Conservation (phyloP, 2,888 invertebrate genomes). For the Andrena praecox region DNA sequence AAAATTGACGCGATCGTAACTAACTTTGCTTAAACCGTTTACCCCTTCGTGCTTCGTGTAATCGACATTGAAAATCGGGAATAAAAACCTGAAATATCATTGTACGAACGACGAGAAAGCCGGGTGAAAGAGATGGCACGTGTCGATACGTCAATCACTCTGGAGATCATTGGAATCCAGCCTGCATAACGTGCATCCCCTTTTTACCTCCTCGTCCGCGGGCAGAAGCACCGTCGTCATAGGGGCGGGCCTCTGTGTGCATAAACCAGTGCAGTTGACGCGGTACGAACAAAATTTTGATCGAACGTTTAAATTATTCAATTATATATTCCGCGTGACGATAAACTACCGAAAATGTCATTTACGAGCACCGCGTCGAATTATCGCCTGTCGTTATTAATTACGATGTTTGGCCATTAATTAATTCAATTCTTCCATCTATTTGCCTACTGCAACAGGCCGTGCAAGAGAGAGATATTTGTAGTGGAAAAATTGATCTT, state of each 20-base stretch:
- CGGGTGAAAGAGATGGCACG: constrained; percentile 69
- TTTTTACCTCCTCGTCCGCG: constrained; percentile 38
- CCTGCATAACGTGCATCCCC: constrained; percentile 40
- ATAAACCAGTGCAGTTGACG: constrained; percentile 24
- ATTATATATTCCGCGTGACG: constrained; percentile 28
- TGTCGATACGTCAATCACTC: constrained; percentile 80
- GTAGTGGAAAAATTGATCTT: not conserved
- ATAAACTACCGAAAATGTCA: constrained; percentile 32
- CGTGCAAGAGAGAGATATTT: not conserved
- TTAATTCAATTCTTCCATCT: not conserved
- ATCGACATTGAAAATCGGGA: constrained; percentile 38
- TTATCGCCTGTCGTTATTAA: constrained; percentile 18
- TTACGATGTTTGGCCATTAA: constrained; percentile 1
- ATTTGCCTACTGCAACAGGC: not conserved
- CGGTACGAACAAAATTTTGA: constrained; percentile 23
- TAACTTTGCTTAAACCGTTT: constrained; percentile 22
- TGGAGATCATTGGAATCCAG: constrained; percentile 71
- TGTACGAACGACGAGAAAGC: constrained; percentile 67
- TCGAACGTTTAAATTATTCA: constrained; percentile 41
- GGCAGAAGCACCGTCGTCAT: constrained; percentile 35
- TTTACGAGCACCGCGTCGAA: constrained; percentile 14
- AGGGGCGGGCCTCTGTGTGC: constrained; percentile 7
- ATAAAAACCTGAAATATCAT: constrained; percentile 54
- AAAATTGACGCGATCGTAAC: not conserved
- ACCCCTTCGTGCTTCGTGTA: constrained; percentile 31